Percentiles rank a stretch among this genome's conserved stretches.
phyloP scores from a whole-genome alignment of 2,888 invertebrate genomes.

The Ectropis crepuscularia region DNA sequence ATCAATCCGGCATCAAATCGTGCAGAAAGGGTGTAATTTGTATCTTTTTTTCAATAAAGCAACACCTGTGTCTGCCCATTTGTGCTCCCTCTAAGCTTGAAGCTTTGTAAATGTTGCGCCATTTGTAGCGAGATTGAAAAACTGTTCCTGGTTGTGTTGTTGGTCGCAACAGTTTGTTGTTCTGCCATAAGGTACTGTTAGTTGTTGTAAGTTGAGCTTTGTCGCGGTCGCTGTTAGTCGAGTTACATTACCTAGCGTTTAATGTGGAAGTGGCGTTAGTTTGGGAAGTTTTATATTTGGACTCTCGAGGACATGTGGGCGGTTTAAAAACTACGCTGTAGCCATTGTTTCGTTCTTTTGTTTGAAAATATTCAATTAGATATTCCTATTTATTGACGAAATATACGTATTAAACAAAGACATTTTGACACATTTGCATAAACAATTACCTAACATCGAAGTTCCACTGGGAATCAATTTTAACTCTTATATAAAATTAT shows the following conservation, averaged over 20 bases:
- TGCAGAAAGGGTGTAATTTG: slow-evolving; percentile 75
- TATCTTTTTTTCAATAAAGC: slow-evolving; percentile 82
- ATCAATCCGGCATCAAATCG: slow-evolving; percentile 70
- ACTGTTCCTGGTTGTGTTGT: slow-evolving; percentile 58
- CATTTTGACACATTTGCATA: too few species aligned
- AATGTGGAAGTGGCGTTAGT: slow-evolving; percentile 6
- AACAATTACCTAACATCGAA: too few species aligned
- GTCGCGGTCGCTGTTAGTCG: slow-evolving; percentile 29
- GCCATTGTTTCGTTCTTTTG: too few species aligned
- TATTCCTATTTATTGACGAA: too few species aligned
- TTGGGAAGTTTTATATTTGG: not conserved
- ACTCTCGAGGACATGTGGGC: too few species aligned
- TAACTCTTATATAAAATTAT: too few species aligned
- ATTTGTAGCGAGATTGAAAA: slow-evolving; percentile 83
- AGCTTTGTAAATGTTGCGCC: slow-evolving; percentile 79
- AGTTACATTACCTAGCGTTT: slow-evolving; percentile 13
- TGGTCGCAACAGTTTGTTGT: slow-evolving; percentile 65
- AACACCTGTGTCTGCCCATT: slow-evolving; percentile 78
- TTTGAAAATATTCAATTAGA: too few species aligned
- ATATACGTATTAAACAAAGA: too few species aligned
- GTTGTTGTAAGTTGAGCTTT: slow-evolving; percentile 36
- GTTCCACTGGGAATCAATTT: too few species aligned
- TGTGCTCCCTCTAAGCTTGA: slow-evolving; percentile 73
- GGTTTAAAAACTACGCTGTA: too few species aligned
- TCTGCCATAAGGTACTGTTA: slow-evolving; percentile 35